Evolutionary conservation across 2,797 vertebrate species (phyloP), one percentile per base, ranked within the genome.

Genomic region (Macropodus opercularis): DNA sequence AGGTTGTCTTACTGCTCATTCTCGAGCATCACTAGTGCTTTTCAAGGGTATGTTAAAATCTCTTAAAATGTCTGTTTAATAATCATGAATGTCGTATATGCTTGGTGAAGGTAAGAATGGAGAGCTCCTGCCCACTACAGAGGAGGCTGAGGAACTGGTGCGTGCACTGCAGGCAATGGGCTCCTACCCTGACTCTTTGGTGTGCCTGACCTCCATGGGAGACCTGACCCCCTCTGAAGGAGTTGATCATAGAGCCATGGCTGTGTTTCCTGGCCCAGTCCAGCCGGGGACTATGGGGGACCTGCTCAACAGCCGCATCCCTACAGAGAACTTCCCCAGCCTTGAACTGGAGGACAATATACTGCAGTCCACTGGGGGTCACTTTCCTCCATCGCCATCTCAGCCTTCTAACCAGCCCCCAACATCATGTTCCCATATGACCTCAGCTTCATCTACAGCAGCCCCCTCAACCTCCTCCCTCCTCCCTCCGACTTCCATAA

Each of bases 61-160:
- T 8, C 1, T 43, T 14, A 10, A 3, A 0, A 34, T 52, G 8
- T 19, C 54, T 29, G 8, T 24, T 44, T 23, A 2, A 36, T 49
- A 35, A 13, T 48, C 3, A 11, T 43, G 24, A 52, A 52, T 22
- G 21, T 49, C n/a, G 11, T 74, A 55, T 69, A 42, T 88, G n/a
- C 50, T 69, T 4, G 83, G 46, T 80, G 26, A 75, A 99, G 98
- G 96, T 86, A 99, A 99, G 88, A 99, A 99, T 2, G 98, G 97
- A 66, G 98, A 99, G 67, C 91, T 99, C 42, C 91, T 99, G 67
- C 98, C 98, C 0, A 99, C 97, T 24, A 98, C 97, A 1, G 98
- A 99, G 90, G 98, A 99, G 89, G 98, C 98, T 0, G 98, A 99
- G 84, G 98, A 99, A 86, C 90, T 99, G 79, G 98, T 98, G 70